These are phyloP conservation scores for Stenoptilia bipunctidactyla DNA, from an alignment of 2,888 invertebrate genomes.

Conservation along the genomic window DNA sequence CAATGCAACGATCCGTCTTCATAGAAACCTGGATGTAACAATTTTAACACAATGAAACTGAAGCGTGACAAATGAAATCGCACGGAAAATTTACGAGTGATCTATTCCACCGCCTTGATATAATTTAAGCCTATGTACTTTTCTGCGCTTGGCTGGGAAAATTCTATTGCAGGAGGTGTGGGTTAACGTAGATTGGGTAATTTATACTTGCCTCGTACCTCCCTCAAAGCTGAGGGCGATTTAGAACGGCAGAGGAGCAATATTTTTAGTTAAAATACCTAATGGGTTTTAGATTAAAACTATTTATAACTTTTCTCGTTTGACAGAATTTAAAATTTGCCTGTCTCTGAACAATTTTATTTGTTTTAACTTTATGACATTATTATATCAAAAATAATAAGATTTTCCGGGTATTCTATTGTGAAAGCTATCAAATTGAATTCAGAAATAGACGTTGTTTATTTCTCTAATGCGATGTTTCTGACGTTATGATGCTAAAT, in stretches of 20 bases:
- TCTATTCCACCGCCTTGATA: constrained; percentile 38
- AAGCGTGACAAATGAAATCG: background rate
- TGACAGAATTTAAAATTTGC: background rate
- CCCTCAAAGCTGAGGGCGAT: constrained; percentile 31
- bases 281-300: constrained; percentile 50
- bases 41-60: constrained; percentile 5
- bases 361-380: too few species aligned
- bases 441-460: background rate
- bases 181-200: constrained; percentile 67
- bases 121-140: constrained; percentile 56
- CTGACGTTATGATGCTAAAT: constrained; percentile 28
- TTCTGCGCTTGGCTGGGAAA: constrained; percentile 50
- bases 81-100: constrained; percentile 12
- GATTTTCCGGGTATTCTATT: background rate
- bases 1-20: constrained; percentile 14
- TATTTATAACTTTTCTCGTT: background rate
- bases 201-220: constrained; percentile 61
- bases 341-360: background rate
- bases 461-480: too few species aligned
- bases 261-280: constrained; percentile 58
- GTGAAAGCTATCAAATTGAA: background rate
- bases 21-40: constrained; percentile 7
- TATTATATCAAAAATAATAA: constrained; percentile 10
- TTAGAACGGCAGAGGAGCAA: constrained; percentile 45
- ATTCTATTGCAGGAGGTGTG: constrained; percentile 59